Evolutionary conservation across 1,140 invertebrate species (phyloP), one percentile per base, ranked within the genome.

Genomic region (Cydia fagiglandana): DNA sequence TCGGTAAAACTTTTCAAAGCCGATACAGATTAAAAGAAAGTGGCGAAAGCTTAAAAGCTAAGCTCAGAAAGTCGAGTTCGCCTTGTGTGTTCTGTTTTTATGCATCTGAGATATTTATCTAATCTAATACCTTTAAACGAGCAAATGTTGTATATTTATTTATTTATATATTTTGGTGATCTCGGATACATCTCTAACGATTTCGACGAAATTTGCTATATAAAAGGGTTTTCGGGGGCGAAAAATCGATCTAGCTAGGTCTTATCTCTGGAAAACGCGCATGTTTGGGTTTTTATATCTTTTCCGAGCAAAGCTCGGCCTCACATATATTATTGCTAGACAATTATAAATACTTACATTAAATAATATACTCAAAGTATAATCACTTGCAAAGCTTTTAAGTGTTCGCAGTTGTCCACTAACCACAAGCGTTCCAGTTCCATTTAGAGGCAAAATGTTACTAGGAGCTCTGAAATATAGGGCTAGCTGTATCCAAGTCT

Each of bases 401-500:
- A 56, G 53, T 56, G n/a, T 56, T 56, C 53, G 53, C 53, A 56
- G 2, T 61, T 61, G 17, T 24, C 20, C 66, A 45, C 34, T 2
- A 70, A 70, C 66, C 66, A 20, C 66, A 45, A 38, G 34, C n/a
- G 66, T 17, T 70, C 66, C 45, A 38, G 34, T 20, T n/a, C 66
- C n/a, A 68, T 68, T 68, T n/a, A 13, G 64, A 68, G 15, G 64
- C 66, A 70, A 41, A 70, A 45, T 17, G 34, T 70, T 70, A 10
- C 34, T 45, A 70, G 13, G 66, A 38, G 66, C 15, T 68, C 64
- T 70, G 34, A 45, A 70, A 70, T 70, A 45, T 70, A 34, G 30
- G 30, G 13, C 34, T 34, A 10, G 66, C n/a, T 70, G 6, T 41
- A 70, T 20, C n/a, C 66, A n/a, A 70, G 28, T 38, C 15, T 70